phyloP scores from a whole-genome alignment of 2,888 invertebrate species.

The Stramonita haemastoma region DNA sequence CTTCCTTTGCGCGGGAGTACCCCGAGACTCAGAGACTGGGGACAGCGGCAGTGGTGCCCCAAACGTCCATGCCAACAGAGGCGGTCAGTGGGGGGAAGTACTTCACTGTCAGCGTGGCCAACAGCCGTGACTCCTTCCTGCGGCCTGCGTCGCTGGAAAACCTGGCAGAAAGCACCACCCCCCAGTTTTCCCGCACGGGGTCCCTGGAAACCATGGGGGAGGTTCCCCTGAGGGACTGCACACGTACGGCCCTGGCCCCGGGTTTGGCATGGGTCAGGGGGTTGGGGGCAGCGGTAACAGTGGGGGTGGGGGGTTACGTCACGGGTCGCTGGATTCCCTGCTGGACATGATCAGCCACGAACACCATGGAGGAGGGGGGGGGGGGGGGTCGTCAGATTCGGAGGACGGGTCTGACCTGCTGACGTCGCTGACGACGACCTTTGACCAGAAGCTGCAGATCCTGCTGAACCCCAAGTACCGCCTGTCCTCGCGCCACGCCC shows the following conservation, averaged over 20 bases:
- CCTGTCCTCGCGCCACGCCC: slow-evolving; percentile 47
- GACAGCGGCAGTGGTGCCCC: background rate
- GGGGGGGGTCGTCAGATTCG: slow-evolving; percentile 68
- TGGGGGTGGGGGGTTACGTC: slow-evolving; percentile 64
- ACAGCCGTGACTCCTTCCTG: slow-evolving; percentile 49
- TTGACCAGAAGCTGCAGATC: slow-evolving; percentile 72
- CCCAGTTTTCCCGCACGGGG: slow-evolving; percentile 55
- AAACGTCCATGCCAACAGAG: background rate
- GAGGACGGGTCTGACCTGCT: slow-evolving; percentile 73
- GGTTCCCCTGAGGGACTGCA: slow-evolving; percentile 26
- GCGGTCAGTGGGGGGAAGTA: slow-evolving; percentile 61
- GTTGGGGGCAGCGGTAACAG: too few species aligned
- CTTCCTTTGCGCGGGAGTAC: slow-evolving; percentile 18
- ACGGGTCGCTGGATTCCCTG: slow-evolving; percentile 81
- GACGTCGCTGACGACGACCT: slow-evolving; percentile 70
- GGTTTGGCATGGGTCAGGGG: slow-evolving; percentile 50
- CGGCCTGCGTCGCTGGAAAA: slow-evolving; percentile 28
- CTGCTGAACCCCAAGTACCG: slow-evolving; percentile 69
- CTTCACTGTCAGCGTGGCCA: slow-evolving; percentile 62
- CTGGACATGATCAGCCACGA: slow-evolving; percentile 77
- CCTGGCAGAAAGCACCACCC: slow-evolving; percentile 56
- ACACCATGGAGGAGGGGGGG: slow-evolving; percentile 61
- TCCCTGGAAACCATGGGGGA: slow-evolving; percentile 66
- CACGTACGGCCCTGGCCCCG: slow-evolving; percentile 46
- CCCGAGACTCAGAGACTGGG: background rate